Conservation (phyloP, 1,140 invertebrate species). For the Lineus longissimus region DNA sequence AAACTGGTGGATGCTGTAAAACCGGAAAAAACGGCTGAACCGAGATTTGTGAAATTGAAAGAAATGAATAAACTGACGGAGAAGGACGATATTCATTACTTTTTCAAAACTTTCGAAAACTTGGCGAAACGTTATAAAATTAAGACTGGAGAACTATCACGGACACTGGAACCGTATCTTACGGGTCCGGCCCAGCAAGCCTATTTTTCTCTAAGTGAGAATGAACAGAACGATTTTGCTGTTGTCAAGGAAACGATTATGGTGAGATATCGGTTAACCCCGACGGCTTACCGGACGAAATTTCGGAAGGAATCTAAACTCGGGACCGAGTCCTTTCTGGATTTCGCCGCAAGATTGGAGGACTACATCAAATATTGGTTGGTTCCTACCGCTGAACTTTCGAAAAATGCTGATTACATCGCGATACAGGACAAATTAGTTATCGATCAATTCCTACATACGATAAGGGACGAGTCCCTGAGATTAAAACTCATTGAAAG, state of each 20-base stretch:
- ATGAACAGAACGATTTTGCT: not conserved
- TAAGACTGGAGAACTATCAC: not conserved
- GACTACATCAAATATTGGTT: not conserved
- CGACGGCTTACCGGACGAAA: not conserved
- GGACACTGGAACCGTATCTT: not conserved
- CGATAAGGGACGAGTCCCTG: not conserved
- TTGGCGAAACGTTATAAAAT: not conserved
- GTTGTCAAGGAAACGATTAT: not conserved
- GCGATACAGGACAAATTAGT: not conserved
- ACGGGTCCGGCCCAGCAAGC: constrained; percentile 3
- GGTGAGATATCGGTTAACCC: not conserved
- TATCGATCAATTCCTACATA: not conserved
- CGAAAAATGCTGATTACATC: not conserved
- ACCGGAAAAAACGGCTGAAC: not conserved
- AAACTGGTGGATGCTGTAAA: not conserved
- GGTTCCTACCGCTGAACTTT: not conserved
- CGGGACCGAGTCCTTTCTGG: not conserved
- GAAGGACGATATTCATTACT: not conserved
- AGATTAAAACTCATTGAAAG: not conserved
- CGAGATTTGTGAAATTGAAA: not conserved
- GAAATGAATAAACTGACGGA: constrained; percentile 3
- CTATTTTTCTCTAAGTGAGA: not conserved
- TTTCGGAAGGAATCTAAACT: not conserved
- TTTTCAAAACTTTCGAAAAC: not conserved
- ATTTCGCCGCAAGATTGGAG: constrained; percentile 2